Conservation (phyloP, 1,140 invertebrate species). For the Rhopalosiphum maidis region DNA sequence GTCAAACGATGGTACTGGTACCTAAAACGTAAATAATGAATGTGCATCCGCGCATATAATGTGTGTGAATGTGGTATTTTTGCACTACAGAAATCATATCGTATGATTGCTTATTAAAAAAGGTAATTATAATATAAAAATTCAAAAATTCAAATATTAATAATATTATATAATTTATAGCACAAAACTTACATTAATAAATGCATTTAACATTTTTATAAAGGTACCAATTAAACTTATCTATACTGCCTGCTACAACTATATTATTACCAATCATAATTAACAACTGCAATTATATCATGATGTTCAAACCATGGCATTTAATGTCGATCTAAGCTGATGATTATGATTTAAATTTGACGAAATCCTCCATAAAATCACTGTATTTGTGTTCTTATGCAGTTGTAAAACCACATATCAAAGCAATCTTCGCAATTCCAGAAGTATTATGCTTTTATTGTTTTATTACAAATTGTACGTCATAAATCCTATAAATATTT, state of each 20-base stretch:
- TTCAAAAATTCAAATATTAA: background rate
- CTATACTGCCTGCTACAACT: background rate
- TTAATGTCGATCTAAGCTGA: background rate
- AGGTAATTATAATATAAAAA: background rate
- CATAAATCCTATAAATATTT: conserved; percentile 19
- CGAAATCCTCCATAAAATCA: background rate
- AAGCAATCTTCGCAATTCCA: background rate
- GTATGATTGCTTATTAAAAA: too few relatives aligned
- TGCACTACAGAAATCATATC: too few relatives aligned
- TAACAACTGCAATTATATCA: background rate
- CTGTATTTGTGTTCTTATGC: background rate
- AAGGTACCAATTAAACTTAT: background rate
- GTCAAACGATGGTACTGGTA: background rate
- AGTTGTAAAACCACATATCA: background rate
- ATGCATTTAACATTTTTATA: background rate
- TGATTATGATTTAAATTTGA: background rate
- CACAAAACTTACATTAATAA: background rate
- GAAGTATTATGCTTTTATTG: conserved; percentile 15
- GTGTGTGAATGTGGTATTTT: background rate
- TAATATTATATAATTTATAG: too few relatives aligned
- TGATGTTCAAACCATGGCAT: background rate
- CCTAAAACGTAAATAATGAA: background rate
- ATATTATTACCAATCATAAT: background rate
- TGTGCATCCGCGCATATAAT: background rate
- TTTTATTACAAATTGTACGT: background rate